Base-by-base conservation (phyloP, 2,113 vertebrate species). In the Phodopus roborovskii region DNA sequence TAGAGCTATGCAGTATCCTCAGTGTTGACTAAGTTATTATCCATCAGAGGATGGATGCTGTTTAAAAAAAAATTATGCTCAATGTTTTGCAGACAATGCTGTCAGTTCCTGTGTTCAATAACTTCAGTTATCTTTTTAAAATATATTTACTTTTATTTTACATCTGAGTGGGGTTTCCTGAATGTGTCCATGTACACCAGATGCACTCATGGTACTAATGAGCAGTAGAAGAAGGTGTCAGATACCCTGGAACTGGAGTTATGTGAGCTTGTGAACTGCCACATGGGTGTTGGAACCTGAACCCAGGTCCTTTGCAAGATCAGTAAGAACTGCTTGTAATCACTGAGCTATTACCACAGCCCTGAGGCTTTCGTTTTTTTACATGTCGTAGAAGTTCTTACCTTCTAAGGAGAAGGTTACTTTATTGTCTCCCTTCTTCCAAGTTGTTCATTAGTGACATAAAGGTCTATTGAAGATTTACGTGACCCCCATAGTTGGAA, bases 381-480 rank as follows among this genome's bases (percentile, higher is more conserved):
- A 66, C 68, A 94, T 60, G 42, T 36, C 94, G 82, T 88, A 88
- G 6, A 95, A 91, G 62, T 83, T 97, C 81, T 74, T 42, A 88
- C 90, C 88, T 92, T 95, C 92, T 92, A 92, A 94, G 85, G 82
- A 74, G 88, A 94, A 30, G 45, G 64, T 28, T 93, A 92, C 48
- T 95, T 94, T 86, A 33, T 42, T 39, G 45, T 95, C 87, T 66
- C 26, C 74, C 60, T 91, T 83, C 73, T 85, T 94, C 91, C 48
- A 96, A 96, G 96, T 86, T 95, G 96, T 7, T 66, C 71, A 93
- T 94, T 96, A 90, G 30, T 1, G 10, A 93, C 95, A 97, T 68
- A 90, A 97, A 93, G 78, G 16, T 90, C 79, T 91, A 92, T 70
- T 96, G 33, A 88, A 71, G 77, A 74, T 73, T 50, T 92, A 7